phyloP scores from a whole-genome alignment of 37 sponge, comb jelly and placozoan genomes.

The Oopsacas minuta region DNA sequence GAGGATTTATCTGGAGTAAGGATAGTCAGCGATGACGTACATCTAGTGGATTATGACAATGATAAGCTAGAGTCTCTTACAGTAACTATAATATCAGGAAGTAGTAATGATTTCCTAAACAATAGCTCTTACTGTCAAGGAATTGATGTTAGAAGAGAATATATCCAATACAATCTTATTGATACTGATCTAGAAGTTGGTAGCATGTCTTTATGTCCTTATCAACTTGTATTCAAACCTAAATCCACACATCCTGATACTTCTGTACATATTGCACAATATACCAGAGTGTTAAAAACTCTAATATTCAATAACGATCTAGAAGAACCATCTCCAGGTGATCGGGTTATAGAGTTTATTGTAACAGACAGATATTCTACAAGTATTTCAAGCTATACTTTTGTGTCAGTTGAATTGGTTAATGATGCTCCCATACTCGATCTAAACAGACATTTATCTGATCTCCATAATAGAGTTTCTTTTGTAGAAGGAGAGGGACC shows the following conservation, averaged over 20 bases:
- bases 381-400: neutral
- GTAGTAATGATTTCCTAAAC: neutral
- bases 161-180: conserved; percentile 17
- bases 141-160: conserved; percentile 19
- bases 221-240: conserved; percentile 30
- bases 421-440: conserved; percentile 73
- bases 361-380: conserved; percentile 46
- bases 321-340: conserved; percentile 53
- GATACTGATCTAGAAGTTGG: conserved; percentile 37
- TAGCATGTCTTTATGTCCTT: conserved; percentile 62
- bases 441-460: conserved; percentile 41
- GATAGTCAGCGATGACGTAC: conserved; percentile 39
- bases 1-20: conserved; percentile 46
- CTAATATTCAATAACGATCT: conserved; percentile 58
- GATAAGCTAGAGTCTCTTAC: conserved; percentile 39
- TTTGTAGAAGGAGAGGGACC: conserved; percentile 66
- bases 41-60: conserved; percentile 61
- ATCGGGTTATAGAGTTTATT: conserved; percentile 37
- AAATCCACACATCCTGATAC: neutral
- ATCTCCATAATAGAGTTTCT: conserved; percentile 42
- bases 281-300: conserved; percentile 42
- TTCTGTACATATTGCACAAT: conserved; percentile 34
- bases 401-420: conserved; percentile 32
- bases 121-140: conserved; percentile 20
- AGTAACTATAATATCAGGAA: conserved; percentile 38